Evolutionary conservation across 2,797 vertebrate species (phyloP).

Genomic region (Serranus cabrilla): DNA sequence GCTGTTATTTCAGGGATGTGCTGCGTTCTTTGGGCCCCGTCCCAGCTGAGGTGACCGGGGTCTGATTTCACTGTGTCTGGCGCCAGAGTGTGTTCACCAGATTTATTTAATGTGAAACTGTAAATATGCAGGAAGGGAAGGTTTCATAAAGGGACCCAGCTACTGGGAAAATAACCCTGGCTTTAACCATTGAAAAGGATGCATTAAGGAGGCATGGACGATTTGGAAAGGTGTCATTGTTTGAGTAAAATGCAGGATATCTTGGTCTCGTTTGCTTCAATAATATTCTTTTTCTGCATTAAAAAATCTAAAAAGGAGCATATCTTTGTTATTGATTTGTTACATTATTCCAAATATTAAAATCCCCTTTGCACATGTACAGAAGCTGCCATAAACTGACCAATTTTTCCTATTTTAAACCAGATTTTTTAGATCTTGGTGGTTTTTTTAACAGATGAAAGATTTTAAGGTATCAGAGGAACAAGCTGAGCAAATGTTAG

Average conservation of each 20-base stretch:
- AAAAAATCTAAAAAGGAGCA: no score
- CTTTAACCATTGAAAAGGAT: background rate
- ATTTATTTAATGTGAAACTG: constrained; percentile 45
- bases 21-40: background rate
- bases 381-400: no score
- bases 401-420: no score
- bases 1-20: constrained; percentile 27
- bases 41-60: constrained; percentile 40
- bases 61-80: constrained; percentile 61
- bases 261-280: background rate
- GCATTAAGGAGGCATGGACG: background rate
- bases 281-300: no score
- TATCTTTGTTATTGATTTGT: no score
- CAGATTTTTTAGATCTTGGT: no score
- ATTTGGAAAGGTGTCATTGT: background rate
- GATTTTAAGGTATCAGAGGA: no score
- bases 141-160: constrained; percentile 30
- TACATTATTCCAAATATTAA: no score
- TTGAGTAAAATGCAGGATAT: background rate
- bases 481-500: no score
- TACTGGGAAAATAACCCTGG: background rate
- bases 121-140: constrained; percentile 46
- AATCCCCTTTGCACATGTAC: no score
- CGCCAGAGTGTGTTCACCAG: constrained; percentile 35
- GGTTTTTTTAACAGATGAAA: no score